Evolutionary conservation across 2,113 vertebrate genomes (phyloP).

Genomic region (Hippopotamus amphibius): DNA sequence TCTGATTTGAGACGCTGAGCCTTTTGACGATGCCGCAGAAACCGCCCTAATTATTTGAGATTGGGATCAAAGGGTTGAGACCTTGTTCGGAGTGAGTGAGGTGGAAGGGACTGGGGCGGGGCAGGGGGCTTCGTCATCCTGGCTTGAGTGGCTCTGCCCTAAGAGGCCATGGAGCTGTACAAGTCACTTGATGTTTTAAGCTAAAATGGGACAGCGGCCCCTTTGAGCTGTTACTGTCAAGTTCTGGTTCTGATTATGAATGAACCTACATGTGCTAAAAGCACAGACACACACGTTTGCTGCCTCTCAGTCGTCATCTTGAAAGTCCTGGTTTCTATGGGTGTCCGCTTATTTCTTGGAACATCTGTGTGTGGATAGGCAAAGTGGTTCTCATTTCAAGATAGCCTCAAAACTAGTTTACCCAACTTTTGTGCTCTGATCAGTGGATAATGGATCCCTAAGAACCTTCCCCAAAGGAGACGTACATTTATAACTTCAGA

Average conservation of each 20-base stretch:
- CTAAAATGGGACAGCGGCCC: fast-evolving
- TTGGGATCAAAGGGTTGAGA: conserved; percentile 58
- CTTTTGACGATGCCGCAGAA: conserved; percentile 40
- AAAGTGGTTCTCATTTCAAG: neutral
- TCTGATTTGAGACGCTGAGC: neutral
- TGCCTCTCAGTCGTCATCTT: neutral
- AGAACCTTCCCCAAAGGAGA: neutral
- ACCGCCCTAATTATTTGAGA: conserved; percentile 63
- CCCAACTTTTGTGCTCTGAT: neutral
- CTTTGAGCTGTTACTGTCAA: neutral
- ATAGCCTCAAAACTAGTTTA: neutral
- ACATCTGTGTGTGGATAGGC: no score
- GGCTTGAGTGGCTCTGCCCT: fast-evolving
- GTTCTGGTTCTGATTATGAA: neutral
- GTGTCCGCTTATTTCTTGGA: neutral
- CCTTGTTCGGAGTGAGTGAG: neutral
- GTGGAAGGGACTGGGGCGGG: neutral
- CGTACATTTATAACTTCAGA: neutral
- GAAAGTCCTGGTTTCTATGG: neutral
- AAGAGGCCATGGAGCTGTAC: fast-evolving
- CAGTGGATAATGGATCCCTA: neutral
- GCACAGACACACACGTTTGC: fast-evolving
- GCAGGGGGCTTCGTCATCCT: neutral
- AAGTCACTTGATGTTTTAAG: neutral
- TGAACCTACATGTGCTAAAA: neutral